Base-by-base conservation (phyloP, 2,113 vertebrate species). In the Chaenocephalus aceratus region DNA sequence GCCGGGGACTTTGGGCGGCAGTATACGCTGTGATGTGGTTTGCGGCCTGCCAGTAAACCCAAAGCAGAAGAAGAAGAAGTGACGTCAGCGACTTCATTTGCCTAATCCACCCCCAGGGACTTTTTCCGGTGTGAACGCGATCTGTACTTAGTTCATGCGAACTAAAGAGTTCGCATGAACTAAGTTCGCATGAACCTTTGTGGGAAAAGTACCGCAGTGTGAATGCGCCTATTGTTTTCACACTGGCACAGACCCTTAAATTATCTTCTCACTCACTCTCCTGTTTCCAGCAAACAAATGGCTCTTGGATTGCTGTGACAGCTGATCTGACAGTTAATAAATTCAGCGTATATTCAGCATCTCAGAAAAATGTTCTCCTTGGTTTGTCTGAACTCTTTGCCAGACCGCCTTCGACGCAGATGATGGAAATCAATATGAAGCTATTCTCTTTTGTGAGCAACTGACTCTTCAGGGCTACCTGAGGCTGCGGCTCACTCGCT, bases 201-300 rank as follows among this genome's bases (percentile, higher is more conserved):
- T 21, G 21, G 21, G 21, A 21, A 21, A 21, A 21, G 21, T 21
- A 21, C 21, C 21, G 21, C 21, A 21, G 21, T 21, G 21, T 21
- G 21, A 21, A 21, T 21, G 21, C 21, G 21, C 21, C 21, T 21
- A 21, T 63, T 46, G 78, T 81, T 72, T 68, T 30, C 14, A 1
- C 48, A 41, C 11, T 72, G 56, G 56, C 63, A 82, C 54, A 65
- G 21, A 54, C 36, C 18, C 68, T 81, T 54, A 54, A 85, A 56
- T 67, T 60, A 59, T 63, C 36, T 76, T 26, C 51, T 48, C 54
- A 18, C 57, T 41, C 45, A 60, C 18, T 56, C 18, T 72, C 21
- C 61, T 21, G 46, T 54, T 72, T 83, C 52, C 36, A 30, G 12
- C 6, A 3, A 80, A 75, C 16, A 79, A 76, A 62, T n/a, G 14